Evolutionary conservation across 2,113 vertebrate species (phyloP).

Genomic region (Oostethus manadensis): DNA sequence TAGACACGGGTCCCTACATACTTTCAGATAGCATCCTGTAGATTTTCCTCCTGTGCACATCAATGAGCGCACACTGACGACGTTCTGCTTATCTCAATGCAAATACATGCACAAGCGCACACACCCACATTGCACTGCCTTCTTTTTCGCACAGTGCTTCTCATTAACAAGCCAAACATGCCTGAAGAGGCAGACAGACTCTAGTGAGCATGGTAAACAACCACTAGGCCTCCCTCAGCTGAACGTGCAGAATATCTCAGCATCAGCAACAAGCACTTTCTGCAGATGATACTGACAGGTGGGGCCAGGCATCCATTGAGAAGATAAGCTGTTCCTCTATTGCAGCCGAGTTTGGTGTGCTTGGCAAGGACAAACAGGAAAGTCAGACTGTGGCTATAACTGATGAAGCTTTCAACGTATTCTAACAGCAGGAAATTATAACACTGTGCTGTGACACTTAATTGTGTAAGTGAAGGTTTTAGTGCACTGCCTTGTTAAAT

Average conservation of each 20-base stretch:
- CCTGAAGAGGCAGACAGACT: slow-evolving; percentile 70
- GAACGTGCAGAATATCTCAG: slow-evolving; percentile 46
- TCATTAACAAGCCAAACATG: slow-evolving; percentile 73
- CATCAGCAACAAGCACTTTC: slow-evolving; percentile 34
- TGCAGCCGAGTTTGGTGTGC: background rate
- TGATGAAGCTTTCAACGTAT: background rate
- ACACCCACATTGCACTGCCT: slow-evolving; percentile 43
- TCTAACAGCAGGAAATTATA: background rate
- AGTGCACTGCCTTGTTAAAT: background rate
- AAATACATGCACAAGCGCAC: slow-evolving; percentile 52
- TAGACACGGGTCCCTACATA: slow-evolving; percentile 14
- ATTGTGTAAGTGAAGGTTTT: background rate
- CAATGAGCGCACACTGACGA: slow-evolving; percentile 14
- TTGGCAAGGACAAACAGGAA: background rate
- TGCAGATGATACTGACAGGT: slow-evolving; percentile 30
- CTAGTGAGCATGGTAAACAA: slow-evolving; percentile 65
- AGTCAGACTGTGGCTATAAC: background rate
- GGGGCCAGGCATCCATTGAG: slow-evolving; percentile 16
- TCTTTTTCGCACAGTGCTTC: slow-evolving; percentile 56
- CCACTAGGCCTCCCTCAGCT: slow-evolving; percentile 57
- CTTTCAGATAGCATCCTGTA: slow-evolving; percentile 23
- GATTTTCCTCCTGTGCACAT: slow-evolving; percentile 20
- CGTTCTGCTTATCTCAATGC: slow-evolving; percentile 47
- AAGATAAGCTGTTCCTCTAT: background rate
- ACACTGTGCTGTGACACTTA: background rate